Conservation (phyloP, 2,797 vertebrate genomes). For the Sylvilagus floridanus region DNA sequence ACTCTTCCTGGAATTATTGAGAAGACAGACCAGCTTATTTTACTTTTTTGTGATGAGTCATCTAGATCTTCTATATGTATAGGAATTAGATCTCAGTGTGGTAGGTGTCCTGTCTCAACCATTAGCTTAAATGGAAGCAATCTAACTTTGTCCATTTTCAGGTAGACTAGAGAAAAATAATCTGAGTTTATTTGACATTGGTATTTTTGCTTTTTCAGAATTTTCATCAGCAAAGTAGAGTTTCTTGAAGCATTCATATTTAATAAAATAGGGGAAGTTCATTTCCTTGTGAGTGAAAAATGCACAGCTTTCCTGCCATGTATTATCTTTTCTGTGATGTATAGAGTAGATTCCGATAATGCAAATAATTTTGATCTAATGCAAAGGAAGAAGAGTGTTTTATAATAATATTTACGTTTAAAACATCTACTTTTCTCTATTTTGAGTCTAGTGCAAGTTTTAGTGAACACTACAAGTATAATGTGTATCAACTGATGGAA, state of each 20-base stretch:
- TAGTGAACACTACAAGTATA: background rate
- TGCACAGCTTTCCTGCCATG: background rate
- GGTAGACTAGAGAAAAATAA: background rate
- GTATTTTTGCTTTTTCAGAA: background rate
- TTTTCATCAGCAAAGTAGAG: background rate
- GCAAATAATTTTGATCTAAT: background rate
- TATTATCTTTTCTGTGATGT: background rate
- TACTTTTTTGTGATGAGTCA: constrained; percentile 5
- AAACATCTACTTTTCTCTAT: background rate
- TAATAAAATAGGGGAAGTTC: background rate
- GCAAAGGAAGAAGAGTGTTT: background rate
- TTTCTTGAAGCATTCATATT: background rate
- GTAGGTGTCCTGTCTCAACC: too few relatives aligned
- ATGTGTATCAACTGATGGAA: background rate
- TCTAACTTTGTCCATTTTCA: background rate
- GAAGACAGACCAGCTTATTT: background rate
- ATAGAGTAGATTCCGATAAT: background rate
- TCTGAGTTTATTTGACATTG: background rate
- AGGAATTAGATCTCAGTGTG: background rate
- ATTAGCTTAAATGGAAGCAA: background rate
- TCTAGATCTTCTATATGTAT: background rate
- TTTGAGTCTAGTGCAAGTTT: background rate
- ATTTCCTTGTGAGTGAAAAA: background rate
- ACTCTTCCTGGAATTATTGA: background rate
- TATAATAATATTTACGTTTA: background rate